Base-by-base conservation (phyloP, 2,797 vertebrate species). In the Fratercula arctica region DNA sequence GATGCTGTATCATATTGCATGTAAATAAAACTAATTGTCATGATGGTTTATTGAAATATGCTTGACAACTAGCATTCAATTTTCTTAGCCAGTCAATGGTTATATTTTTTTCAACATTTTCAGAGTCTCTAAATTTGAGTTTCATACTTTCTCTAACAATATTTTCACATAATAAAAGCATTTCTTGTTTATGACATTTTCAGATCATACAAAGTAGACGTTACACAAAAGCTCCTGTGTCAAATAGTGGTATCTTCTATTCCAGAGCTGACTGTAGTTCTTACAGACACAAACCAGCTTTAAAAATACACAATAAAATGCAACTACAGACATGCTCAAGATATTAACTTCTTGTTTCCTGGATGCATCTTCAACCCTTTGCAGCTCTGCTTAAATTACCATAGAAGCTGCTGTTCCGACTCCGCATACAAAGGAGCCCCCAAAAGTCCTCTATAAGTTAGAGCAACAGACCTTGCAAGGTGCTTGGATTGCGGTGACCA, bases 401-500 rank as follows among this genome's bases (percentile, higher is more conserved):
- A 24, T 1, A 50, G 78, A 79, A 86, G 90, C 87, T 53, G 79
- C 94, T 77, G 80, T 90, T 89, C 94, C 35, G 33, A 81, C 83
- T 97, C 93, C 96, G 93, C 96, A 76, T 72, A 98, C 97, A 97
- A 92, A 97, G 96, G 93, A 95, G 95, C 97, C 87, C 87, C 92
- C 98, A 45, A 97, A 98, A 98, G 98, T 98, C 98, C 98, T 99
- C 98, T 98, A 97, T 98, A 98, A 99, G 98, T 99, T 99, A 98
- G 98, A 98, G 98, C 98, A 98, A 98, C 94, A 95, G 98, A 98
- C 98, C 98, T 98, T 98, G 98, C 98, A 98, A 99, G 99, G 98
- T 99, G 99, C 99, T 99, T 97, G 98, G 98, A 98, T 99, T 98
- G 98, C 98, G 96, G 99, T 99, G 99, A 99, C 98, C 99, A 99